Conservation (phyloP, 2,113 vertebrate genomes). For the Ardeotis arabs region DNA sequence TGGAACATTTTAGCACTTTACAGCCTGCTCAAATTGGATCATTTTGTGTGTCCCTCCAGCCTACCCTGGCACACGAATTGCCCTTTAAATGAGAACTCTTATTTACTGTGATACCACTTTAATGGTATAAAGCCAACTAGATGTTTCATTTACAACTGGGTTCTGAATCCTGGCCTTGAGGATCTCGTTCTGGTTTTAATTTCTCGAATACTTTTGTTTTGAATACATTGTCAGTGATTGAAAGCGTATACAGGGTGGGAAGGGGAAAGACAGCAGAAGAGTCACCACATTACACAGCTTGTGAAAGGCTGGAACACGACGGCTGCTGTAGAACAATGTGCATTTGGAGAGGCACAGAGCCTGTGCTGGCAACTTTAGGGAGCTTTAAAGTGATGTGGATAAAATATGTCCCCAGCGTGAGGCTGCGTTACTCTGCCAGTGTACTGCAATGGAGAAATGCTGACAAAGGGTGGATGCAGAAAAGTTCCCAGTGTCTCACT, state of each 20-base stretch:
- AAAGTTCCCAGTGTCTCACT: neutral
- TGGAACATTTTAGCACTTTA: neutral
- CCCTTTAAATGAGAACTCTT: neutral
- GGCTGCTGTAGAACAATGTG: slow-evolving; percentile 22
- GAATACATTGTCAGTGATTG: neutral
- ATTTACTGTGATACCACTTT: neutral
- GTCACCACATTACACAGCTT: neutral
- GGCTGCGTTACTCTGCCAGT: neutral
- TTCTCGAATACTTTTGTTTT: slow-evolving; percentile 27
- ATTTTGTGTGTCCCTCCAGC: neutral
- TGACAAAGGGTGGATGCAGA: neutral
- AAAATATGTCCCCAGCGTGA: neutral
- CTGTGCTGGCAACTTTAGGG: neutral
- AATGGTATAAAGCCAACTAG: neutral
- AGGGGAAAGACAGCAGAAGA: neutral
- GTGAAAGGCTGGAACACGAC: neutral
- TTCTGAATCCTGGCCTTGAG: neutral
- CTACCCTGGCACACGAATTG: neutral
- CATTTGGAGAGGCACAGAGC: neutral
- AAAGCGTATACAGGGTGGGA: neutral
- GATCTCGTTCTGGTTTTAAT: slow-evolving; percentile 36
- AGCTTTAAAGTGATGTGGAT: neutral
- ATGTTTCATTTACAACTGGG: neutral
- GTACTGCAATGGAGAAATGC: neutral
- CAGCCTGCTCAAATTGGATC: neutral